Base-by-base conservation (phyloP, 1,140 invertebrate genomes). In the Drosophila tsacasi region DNA sequence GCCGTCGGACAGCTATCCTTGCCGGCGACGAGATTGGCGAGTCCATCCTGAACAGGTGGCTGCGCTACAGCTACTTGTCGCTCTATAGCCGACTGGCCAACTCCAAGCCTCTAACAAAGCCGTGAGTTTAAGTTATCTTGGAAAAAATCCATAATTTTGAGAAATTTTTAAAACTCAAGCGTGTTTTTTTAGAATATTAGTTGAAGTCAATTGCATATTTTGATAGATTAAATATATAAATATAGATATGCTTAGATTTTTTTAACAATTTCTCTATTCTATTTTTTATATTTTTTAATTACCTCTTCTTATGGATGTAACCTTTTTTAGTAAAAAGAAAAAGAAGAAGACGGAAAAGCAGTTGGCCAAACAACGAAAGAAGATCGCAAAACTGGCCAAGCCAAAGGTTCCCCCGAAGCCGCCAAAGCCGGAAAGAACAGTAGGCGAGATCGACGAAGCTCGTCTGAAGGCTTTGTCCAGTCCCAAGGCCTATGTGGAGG, bases 51-150 rank as follows among this genome's bases (percentile, higher is more conserved):
- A 92, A 92, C 74, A 71, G 91, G 9, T 79, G 55, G 71, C 49
- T 92, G 12, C 86, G 91, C 46, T 85, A 75, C 47, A 92, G 91
- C 65, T 81, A 83, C 25, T 10, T 92, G 15, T 92, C 91, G 1
- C 47, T 92, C 15, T 92, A 92, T 52, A 92, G 86, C 66, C 91
- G 91, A 2, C 50, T 92, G 25, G 47, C 52, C n/a, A 92, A 92
- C 46, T 7, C 44, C 44, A 76, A 87, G 61, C 89, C 89, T 0
- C 13, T 79, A 9, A 46, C 61, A 10, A 72, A 77, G 27, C 81
- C 79, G 89, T 91, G 60, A 77, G 79, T 50, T 23, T 15, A 21
- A 19, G 8, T 19, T 42, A 19, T 10, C 9, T 19, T 42, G 9
- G 9, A 0, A 15, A 19, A 40, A n/a, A 10, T 10, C 0, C 9